Conservation (phyloP, 2,113 vertebrate genomes). For the Eolophus roseicapilla region DNA sequence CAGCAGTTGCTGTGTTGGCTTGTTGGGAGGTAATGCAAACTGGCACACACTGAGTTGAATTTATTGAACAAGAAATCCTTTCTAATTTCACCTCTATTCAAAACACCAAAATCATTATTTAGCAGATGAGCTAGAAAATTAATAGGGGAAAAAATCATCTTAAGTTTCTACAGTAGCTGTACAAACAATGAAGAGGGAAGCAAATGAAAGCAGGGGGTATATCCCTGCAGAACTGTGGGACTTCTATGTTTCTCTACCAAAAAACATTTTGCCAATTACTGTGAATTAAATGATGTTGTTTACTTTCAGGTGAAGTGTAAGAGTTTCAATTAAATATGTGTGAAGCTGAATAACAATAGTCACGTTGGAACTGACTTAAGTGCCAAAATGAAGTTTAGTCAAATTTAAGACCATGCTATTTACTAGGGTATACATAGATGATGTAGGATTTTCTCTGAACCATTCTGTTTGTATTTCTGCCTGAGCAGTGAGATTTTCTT, state of each 20-base stretch:
- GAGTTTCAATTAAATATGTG: neutral
- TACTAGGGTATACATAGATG: neutral
- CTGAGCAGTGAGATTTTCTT: neutral
- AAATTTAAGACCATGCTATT: neutral
- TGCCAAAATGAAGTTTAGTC: neutral
- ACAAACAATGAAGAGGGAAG: constrained; percentile 56
- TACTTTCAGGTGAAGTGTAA: neutral
- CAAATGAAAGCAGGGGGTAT: constrained; percentile 38
- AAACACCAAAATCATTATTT: constrained; percentile 61
- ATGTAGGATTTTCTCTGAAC: neutral
- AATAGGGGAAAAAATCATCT: constrained; percentile 66
- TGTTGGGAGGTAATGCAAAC: neutral
- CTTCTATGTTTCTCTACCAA: neutral
- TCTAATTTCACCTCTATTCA: constrained; percentile 64
- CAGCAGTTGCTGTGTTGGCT: neutral
- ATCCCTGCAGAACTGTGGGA: neutral
- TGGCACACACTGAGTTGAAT: constrained; percentile 27
- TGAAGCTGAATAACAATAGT: neutral
- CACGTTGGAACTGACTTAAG: neutral
- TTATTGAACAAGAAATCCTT: constrained; percentile 53
- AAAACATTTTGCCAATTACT: neutral
- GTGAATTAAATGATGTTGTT: neutral
- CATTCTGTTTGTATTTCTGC: neutral
- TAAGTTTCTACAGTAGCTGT: constrained; percentile 57
- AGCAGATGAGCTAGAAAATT: constrained; percentile 67